These are phyloP conservation scores for Arrhopalites spinosus DNA, from an alignment of 2,888 invertebrate genomes.

Conservation along the genomic window DNA sequence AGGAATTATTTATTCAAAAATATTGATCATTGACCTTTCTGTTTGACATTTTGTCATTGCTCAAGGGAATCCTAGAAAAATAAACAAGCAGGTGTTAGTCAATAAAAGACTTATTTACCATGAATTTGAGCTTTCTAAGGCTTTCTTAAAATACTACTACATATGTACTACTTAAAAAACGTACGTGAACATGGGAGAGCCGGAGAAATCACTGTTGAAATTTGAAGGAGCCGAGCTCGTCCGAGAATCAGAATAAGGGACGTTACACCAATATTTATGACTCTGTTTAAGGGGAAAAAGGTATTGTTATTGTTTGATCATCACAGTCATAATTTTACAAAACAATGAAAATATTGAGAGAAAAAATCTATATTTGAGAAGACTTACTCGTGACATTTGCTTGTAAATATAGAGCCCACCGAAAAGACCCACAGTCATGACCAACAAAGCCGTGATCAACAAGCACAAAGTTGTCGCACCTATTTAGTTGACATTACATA, in stretches of 20 bases:
- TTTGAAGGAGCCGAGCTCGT: slow-evolving; percentile 12
- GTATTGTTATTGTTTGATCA: neutral
- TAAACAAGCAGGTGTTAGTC: too few species aligned
- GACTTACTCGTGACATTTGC: slow-evolving; percentile 66
- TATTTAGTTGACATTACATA: slow-evolving; percentile 58
- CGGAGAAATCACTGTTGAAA: slow-evolving; percentile 8
- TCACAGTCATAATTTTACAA: neutral
- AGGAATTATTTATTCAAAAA: too few species aligned
- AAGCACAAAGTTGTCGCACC: slow-evolving; percentile 69
- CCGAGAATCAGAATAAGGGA: slow-evolving; percentile 12
- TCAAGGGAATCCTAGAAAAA: slow-evolving; percentile 23
- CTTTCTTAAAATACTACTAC: too few species aligned
- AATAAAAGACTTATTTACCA: too few species aligned
- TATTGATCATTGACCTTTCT: slow-evolving; percentile 2
- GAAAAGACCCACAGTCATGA: slow-evolving; percentile 71
- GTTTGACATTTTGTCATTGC: neutral
- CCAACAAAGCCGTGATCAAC: slow-evolving; percentile 70
- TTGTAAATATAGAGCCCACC: slow-evolving; percentile 78
- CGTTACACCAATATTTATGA: slow-evolving; percentile 20
- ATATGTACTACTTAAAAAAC: too few species aligned
- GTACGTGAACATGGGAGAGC: slow-evolving; percentile 26
- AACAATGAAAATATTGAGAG: neutral
- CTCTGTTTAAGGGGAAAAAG: too few species aligned
- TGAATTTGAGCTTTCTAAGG: too few species aligned
- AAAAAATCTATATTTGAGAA: neutral